Percentiles rank a stretch among this genome's conserved stretches.
Conservation (phyloP, 2,888 invertebrate genomes). For the Andrena camellia region DNA sequence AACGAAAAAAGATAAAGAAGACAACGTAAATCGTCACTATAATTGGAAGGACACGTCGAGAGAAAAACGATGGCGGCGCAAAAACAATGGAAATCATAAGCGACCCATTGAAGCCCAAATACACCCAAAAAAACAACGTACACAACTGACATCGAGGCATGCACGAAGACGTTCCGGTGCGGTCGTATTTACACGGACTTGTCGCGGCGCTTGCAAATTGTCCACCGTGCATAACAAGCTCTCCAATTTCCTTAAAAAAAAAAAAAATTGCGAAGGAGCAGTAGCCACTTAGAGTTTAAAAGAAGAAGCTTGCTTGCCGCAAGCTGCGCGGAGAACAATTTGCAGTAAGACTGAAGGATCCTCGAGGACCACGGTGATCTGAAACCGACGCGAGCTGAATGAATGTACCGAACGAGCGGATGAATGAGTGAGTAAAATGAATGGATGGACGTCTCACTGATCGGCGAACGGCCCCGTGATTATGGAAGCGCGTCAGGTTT, state of each 20-base stretch:
- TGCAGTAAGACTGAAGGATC: slow-evolving; percentile 9
- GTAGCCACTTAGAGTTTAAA: too few relatives aligned
- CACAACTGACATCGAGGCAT: slow-evolving; percentile 70
- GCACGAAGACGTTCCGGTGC: slow-evolving; percentile 59
- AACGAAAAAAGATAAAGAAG: slow-evolving; percentile 83
- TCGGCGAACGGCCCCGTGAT: slow-evolving; percentile 45
- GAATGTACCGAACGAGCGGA: slow-evolving; percentile 14
- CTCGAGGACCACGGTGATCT: slow-evolving; percentile 20
- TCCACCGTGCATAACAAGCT: slow-evolving; percentile 13
- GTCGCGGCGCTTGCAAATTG: slow-evolving; percentile 33
- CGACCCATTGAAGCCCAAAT: slow-evolving; percentile 29
- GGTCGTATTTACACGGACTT: slow-evolving; percentile 56
- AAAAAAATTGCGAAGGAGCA: neutral
- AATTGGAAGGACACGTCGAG: slow-evolving; percentile 64
- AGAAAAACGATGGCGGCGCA: slow-evolving; percentile 42
- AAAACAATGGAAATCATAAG: slow-evolving; percentile 39
- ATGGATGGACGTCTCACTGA: slow-evolving; percentile 42
- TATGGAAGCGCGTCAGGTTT: slow-evolving; percentile 54
- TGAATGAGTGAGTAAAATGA: slow-evolving; percentile 34
- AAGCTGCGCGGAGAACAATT: slow-evolving; percentile 35
- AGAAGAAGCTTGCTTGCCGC: too few relatives aligned
- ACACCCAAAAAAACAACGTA: slow-evolving; percentile 36
- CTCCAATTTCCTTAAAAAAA: neutral
- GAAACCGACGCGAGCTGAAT: slow-evolving; percentile 25
- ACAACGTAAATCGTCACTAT: slow-evolving; percentile 80